These are phyloP conservation scores for Seriola aureovittata DNA, from an alignment of 2,113 vertebrate species.

Conservation along the genomic window DNA sequence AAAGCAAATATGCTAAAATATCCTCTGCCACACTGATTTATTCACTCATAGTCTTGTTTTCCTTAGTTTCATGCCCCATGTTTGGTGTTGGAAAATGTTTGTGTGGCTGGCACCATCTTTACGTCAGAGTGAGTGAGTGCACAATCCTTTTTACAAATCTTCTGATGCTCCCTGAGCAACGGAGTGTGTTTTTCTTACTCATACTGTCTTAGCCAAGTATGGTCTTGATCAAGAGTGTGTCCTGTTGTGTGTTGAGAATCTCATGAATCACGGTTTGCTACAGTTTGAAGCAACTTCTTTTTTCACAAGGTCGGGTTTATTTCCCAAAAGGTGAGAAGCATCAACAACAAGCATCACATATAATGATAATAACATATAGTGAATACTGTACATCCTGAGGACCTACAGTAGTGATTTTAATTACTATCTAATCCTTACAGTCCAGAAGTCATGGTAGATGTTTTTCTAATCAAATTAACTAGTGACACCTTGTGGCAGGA, in stretches of 20 bases:
- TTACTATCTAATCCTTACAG: neutral
- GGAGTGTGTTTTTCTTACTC: neutral
- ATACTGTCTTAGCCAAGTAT: neutral
- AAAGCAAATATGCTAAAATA: neutral
- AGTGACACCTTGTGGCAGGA: constrained; percentile 15
- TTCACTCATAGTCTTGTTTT: constrained; percentile 1
- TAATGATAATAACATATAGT: neutral
- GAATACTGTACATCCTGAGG: neutral
- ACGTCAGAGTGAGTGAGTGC: neutral
- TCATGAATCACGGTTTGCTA: neutral
- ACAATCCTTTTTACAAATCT: neutral
- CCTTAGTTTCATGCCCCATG: neutral
- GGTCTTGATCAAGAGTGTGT: neutral
- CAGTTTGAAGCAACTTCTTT: neutral
- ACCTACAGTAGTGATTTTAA: too few species aligned
- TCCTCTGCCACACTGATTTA: neutral
- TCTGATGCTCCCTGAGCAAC: neutral
- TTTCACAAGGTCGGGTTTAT: neutral
- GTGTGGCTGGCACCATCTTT: neutral
- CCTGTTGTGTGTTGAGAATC: neutral
- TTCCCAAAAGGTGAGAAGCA: neutral
- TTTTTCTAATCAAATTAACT: neutral
- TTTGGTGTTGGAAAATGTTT: neutral
- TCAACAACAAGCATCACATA: too few species aligned
- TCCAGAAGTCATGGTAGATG: neutral